Conservation (phyloP, 1,140 invertebrate species). For the Pachyrhynchus sulphureomaculatus region DNA sequence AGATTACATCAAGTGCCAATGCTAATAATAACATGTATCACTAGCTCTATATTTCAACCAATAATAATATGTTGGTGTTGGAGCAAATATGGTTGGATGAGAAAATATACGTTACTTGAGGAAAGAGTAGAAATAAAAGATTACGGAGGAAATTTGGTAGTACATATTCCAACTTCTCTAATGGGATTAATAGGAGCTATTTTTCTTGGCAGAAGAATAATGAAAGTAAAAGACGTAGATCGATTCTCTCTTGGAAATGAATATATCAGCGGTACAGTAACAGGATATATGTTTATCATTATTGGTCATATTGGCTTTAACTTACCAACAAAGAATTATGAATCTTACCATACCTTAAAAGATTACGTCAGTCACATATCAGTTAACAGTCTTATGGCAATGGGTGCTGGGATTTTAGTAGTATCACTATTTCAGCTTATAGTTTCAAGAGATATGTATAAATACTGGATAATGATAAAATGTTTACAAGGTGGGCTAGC, state of each 20-base stretch:
- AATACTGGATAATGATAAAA: constrained; percentile 38
- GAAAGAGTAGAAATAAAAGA: constrained; percentile 31
- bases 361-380: constrained; percentile 28
- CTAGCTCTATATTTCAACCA: constrained; percentile 31
- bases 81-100: constrained; percentile 39
- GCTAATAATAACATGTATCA: constrained; percentile 24
- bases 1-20: constrained; percentile 33
- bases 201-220: constrained; percentile 35
- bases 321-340: constrained; percentile 15
- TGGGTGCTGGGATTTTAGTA: constrained; percentile 31
- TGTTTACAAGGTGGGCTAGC: constrained; percentile 38
- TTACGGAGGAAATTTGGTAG: constrained; percentile 34
- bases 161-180: constrained; percentile 30
- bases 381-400: constrained; percentile 36
- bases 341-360: constrained; percentile 9
- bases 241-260: constrained; percentile 33
- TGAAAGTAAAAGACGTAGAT: constrained; percentile 36
- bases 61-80: constrained; percentile 41
- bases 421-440: constrained; percentile 30
- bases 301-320: constrained; percentile 36
- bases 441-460: constrained; percentile 30
- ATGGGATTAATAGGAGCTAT: constrained; percentile 32
- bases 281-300: constrained; percentile 38
- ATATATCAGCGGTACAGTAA: constrained; percentile 26
- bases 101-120: constrained; percentile 15